phyloP scores from a whole-genome alignment of 1,140 invertebrate species.

The Leptinotarsa lineolata region DNA sequence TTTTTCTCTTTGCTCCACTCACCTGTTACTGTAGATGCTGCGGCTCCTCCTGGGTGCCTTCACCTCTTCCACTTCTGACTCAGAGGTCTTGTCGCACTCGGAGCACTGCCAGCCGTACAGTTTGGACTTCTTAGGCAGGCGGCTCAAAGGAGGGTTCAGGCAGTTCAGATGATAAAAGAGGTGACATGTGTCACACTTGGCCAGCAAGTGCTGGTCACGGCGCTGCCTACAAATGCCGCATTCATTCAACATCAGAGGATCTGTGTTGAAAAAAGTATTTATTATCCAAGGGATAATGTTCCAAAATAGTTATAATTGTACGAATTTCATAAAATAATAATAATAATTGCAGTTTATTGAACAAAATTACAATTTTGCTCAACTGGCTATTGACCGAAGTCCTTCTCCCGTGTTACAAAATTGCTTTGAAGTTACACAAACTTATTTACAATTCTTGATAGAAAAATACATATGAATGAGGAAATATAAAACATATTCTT shows the following conservation, averaged over 20 bases:
- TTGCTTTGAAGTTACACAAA: no score
- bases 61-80: constrained; percentile 75
- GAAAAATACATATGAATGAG: no score
- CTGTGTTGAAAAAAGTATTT: constrained; percentile 33
- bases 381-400: no score
- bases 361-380: no score
- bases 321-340: no score
- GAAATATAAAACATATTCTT: no score
- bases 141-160: constrained; percentile 85
- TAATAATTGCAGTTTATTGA: no score
- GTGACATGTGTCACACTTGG: constrained; percentile 93
- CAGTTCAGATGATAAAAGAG: constrained; percentile 93
- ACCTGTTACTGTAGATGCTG: constrained; percentile 69
- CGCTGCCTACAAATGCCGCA: constrained; percentile 84
- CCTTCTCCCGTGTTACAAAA: no score
- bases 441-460: no score
- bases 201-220: constrained; percentile 84
- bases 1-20: not conserved
- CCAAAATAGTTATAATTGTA: no score
- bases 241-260: constrained; percentile 59
- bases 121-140: constrained; percentile 94
- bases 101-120: constrained; percentile 93
- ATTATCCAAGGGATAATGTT: not conserved
- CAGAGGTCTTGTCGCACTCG: constrained; percentile 84
- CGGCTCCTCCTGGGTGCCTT: constrained; percentile 77